Conservation (phyloP, 2,797 vertebrate genomes). For the Hapalemur alaotrensis region DNA sequence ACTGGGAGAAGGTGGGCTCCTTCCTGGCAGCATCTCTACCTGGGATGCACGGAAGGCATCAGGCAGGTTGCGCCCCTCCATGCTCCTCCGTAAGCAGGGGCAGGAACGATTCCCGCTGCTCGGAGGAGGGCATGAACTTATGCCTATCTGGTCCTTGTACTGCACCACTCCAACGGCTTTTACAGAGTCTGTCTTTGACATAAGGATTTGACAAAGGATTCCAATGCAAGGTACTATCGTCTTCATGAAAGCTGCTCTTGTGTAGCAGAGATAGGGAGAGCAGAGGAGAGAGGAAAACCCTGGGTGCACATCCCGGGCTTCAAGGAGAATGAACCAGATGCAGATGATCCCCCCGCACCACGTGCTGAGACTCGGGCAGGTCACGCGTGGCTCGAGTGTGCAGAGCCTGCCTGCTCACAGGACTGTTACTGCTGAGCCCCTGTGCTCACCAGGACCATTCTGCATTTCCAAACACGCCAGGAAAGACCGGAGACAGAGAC, state of each 20-base stretch:
- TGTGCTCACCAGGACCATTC: neutral
- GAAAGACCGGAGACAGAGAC: neutral
- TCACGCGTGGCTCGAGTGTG: accelerated
- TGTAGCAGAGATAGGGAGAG: neutral
- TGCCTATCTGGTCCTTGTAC: neutral
- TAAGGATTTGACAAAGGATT: neutral
- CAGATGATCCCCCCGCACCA: accelerated
- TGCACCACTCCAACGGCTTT: neutral
- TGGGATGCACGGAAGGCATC: accelerated
- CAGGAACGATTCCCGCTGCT: neutral
- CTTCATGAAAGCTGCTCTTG: neutral
- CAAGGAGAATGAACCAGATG: neutral
- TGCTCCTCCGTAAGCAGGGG: too few relatives aligned
- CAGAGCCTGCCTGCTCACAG: too few relatives aligned
- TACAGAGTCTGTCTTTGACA: neutral
- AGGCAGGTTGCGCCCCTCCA: too few relatives aligned
- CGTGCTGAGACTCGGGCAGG: neutral
- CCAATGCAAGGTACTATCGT: accelerated
- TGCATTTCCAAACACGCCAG: accelerated
- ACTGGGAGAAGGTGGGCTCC: neutral
- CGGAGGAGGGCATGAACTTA: neutral
- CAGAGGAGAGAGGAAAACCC: too few relatives aligned
- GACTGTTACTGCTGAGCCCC: neutral
- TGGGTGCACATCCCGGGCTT: accelerated
- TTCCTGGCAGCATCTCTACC: neutral